Evolutionary conservation across 2,113 vertebrate species (phyloP), one percentile per base, ranked within the genome.

Genomic region (Stictonetta naevosa): DNA sequence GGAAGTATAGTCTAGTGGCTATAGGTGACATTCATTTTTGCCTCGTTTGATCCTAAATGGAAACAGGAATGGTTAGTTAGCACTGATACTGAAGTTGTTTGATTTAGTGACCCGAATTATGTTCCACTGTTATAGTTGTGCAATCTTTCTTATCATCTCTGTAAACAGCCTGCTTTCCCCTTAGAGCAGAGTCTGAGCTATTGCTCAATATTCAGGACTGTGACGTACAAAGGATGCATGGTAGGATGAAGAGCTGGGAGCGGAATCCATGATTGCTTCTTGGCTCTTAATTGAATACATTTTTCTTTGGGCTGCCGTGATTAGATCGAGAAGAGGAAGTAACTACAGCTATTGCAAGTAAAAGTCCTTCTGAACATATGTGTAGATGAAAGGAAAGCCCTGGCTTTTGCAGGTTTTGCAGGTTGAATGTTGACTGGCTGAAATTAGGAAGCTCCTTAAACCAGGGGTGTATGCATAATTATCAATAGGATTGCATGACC

Each of bases 61-160:
- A 73, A 71, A n/a, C 13, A n/a, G 36, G 16, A 44, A 26, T 42
- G 8, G 36, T 83, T 69, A 33, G 44, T 79, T 91, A 72, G 29
- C 53, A 6, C 26, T 29, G 29, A 56, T 72, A 40, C 56, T 31
- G 22, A 59, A 88, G 22, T 40, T 40, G 17, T 46, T 71, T 67
- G 90, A 7, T 74, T 93, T 79, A 6, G 64, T 82, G 64, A n/a
- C 36, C 42, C 38, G 40, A 53, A 7, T 3, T 80, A 22, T 48
- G 42, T 85, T 90, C 53, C 58, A 79, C 10, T 17, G 44, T 40
- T 73, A 31, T 55, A 53, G 62, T 77, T 92, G 75, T 81, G 60
- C 73, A 94, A 74, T 92, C n/a, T 74, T 22, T 62, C 62, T 94
- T 94, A 91, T n/a, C 10, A 20, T 87, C 50, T 84, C 80, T 75